Evolutionary conservation across 2,113 vertebrate species (phyloP), one percentile per base, ranked within the genome.

Genomic region (Nipponia nippon): DNA sequence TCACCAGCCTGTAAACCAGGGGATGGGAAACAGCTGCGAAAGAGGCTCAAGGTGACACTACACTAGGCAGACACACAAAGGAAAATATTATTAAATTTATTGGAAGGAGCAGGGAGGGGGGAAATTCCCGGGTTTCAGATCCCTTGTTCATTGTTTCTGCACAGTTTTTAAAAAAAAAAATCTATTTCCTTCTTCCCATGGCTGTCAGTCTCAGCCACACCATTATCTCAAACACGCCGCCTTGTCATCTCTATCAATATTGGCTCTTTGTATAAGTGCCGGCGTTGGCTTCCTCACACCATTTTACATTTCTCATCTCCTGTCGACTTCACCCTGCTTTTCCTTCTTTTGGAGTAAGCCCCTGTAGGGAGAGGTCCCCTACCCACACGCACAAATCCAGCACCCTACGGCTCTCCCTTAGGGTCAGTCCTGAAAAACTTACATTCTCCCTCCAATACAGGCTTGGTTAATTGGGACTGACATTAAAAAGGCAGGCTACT

Each of bases 141-240:
- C 58, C 55, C 94, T 87, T 27, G n/a, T 66, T 55, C 92, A 92
- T 66, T 83, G 73, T 84, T 79, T 80, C 85, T 61, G 84, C 73
- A 56, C 84, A 66, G 81, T 36, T n/a, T n/a, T n/a, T n/a, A 84
- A 71, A 52, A 58, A 19, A 55, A 59, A 36, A 34, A 55, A 89
- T 36, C 47, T 87, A 95, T 92, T 96, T 93, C 52, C 80, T 89
- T 49, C 95, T 82, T 96, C 95, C 81, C 94, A 93, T 13, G 1
- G 77, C 92, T 92, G 94, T 84, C 94, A 91, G 77, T 89, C 91
- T 94, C 73, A 84, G 89, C 70, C 13, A 1, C 83, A 87, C 76
- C 69, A 83, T 78, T 67, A 86, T 87, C 83, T 89, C 88, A 49
- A 87, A 6, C n/a, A 16, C 2, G 1, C 46, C 93, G 88, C 77